Evolutionary conservation across 1,140 invertebrate genomes (phyloP).

Genomic region (Drosophila saltans): DNA sequence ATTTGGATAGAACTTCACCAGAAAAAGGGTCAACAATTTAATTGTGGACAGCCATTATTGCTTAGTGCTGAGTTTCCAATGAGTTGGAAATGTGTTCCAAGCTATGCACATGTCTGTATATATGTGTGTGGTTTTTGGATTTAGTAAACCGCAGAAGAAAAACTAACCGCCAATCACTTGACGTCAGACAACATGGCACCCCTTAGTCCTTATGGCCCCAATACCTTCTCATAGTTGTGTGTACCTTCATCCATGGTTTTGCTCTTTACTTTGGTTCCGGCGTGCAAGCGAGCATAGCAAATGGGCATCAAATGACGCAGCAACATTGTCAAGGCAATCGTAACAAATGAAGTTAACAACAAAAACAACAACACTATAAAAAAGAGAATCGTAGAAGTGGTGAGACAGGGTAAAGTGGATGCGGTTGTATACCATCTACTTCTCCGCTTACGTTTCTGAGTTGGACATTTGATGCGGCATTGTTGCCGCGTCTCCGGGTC

Average conservation of each 20-base stretch:
- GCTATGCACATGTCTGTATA: not conserved
- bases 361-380: slow-evolving; percentile 7
- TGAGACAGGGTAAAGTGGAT: not conserved
- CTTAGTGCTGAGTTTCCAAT: not conserved
- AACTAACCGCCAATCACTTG: slow-evolving; percentile 12
- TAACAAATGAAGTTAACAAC: slow-evolving; percentile 77
- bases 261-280: not conserved
- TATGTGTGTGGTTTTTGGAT: not conserved
- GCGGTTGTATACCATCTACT: not conserved
- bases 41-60: slow-evolving; percentile 1
- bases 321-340: slow-evolving; percentile 80
- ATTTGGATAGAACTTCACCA: not conserved
- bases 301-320: slow-evolving; percentile 77
- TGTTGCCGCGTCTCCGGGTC: not conserved
- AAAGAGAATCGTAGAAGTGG: not conserved
- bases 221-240: not conserved
- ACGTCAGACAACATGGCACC: slow-evolving; percentile 12
- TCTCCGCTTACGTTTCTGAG: slow-evolving; percentile 1
- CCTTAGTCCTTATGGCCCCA: not conserved
- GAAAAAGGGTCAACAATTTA: slow-evolving; percentile 10
- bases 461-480: slow-evolving; percentile 10
- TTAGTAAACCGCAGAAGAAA: slow-evolving; percentile 1
- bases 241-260: not conserved
- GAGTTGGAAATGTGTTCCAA: not conserved
- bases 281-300: slow-evolving; percentile 56